Conservation (phyloP, 2,888 invertebrate genomes). For the Teleogryllus oceanicus region DNA sequence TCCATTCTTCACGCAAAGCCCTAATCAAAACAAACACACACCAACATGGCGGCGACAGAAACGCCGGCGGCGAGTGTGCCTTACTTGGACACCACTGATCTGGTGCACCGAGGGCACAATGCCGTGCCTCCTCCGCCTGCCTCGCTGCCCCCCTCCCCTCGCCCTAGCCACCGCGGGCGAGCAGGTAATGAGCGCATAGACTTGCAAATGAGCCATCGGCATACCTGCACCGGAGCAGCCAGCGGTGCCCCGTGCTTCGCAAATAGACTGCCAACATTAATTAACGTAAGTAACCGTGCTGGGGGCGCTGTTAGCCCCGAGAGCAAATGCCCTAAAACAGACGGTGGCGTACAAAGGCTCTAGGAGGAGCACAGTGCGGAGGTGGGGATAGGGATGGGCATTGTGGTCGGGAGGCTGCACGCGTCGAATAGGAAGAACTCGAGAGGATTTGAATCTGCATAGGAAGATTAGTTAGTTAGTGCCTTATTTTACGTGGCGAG, state of each 20-base stretch:
- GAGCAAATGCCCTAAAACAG: slow-evolving; percentile 9
- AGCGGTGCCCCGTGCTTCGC: neutral
- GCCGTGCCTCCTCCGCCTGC: neutral
- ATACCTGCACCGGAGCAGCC: slow-evolving; percentile 6
- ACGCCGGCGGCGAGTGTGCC: too few species aligned
- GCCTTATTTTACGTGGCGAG: too few species aligned
- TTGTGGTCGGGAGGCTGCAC: too few species aligned
- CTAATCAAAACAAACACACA: too few species aligned
- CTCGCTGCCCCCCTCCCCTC: neutral
- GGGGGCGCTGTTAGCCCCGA: neutral
- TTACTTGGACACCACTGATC: slow-evolving; percentile 4
- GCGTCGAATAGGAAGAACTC: too few species aligned
- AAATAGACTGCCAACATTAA: slow-evolving; percentile 18
- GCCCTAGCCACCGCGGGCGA: neutral
- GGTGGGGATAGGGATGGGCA: too few species aligned
- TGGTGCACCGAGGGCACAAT: neutral
- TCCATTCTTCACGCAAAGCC: too few species aligned
- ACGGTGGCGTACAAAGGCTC: neutral
- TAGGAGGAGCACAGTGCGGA: too few species aligned
- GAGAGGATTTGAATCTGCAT: too few species aligned
- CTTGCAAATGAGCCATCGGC: slow-evolving; percentile 18
- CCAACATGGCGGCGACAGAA: too few species aligned
- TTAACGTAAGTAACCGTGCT: neutral
- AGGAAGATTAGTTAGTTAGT: too few species aligned
- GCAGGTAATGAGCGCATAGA: slow-evolving; percentile 18